A percentile compares a stretch with the other conserved stretches of the same genome.
These are phyloP conservation scores for Bugulina stolonifera DNA, from an alignment of 2,888 invertebrate genomes.

Conservation along the genomic window DNA sequence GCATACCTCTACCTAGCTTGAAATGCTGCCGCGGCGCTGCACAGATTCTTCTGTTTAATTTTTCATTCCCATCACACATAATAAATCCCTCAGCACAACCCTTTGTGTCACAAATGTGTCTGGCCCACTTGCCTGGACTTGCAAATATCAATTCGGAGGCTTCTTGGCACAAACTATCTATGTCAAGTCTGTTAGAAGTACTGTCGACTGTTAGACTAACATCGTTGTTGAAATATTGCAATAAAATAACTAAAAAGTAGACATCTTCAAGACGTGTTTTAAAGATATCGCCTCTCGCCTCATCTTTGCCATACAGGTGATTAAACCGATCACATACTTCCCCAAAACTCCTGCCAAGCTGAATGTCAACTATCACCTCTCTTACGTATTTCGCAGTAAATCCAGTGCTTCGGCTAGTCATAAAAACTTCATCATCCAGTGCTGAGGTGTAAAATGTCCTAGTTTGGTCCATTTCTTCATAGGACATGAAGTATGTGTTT, in stretches of 20 bases:
- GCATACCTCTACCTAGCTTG: background rate
- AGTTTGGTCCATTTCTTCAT: background rate
- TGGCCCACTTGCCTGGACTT: background rate
- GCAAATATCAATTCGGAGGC: background rate
- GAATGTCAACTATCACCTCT: background rate
- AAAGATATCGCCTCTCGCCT: background rate
- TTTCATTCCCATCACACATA: background rate
- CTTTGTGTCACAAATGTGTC: background rate
- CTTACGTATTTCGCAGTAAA: background rate
- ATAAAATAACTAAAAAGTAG: background rate
- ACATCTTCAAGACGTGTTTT: background rate
- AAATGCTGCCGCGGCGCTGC: background rate
- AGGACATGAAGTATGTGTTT: background rate
- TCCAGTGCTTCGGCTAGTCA: background rate
- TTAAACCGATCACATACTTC: background rate
- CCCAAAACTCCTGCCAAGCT: background rate
- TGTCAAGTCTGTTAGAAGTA: background rate
- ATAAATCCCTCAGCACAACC: background rate
- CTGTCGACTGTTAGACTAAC: background rate
- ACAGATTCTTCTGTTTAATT: background rate
- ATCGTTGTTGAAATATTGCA: background rate
- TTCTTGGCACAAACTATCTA: background rate
- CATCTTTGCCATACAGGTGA: background rate
- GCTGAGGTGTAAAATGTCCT: background rate
- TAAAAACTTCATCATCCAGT: background rate